Base-by-base conservation (phyloP, 2,888 invertebrate genomes). In the Drosophila nr. fundita region DNA sequence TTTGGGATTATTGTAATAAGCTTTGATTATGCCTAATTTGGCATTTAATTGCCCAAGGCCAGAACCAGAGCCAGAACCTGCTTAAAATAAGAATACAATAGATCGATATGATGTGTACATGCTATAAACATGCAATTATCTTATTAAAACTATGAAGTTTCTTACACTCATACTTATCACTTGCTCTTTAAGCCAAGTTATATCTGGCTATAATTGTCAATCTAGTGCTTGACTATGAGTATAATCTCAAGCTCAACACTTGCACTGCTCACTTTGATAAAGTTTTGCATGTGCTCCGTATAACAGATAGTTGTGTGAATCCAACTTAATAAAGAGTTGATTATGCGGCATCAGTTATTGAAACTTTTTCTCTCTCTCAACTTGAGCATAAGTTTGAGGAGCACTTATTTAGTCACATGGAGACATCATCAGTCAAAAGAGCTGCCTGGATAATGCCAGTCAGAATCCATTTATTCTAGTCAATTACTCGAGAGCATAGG, bases 321-420 rank as follows among this genome's bases (percentile, higher is more conserved):
- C n/a, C 18, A 48, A 73, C 59, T 45, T 58, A 68, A 82, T 78
- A 57, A 79, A 55, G 68, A 45, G 67, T 61, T 71, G 64, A 72
- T 78, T 72, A 68, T 55, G 66, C 60, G 54, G 62, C 38, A 45
- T 60, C 53, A 65, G 66, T 57, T 66, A 32, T 21, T 34, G 42
- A n/a, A 63, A 69, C 40, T 66, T 69, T 67, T 48, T 52, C 40
- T 36, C 57, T 21, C 7, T 0, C 27, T 7, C n/a, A 60, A 61
- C 50, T 74, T 62, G 24, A 21, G 60, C 34, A 49, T 8, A 53
- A 49, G 18, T 58, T 42, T 48, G 13, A 24, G 48, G 45, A 65
- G 62, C 78, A 68, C 67, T 68, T 74, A 61, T 60, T 73, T 66
- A 58, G 32, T 55, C 53, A 30, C 52, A 50, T 60, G 57, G 53